phyloP scores from a whole-genome alignment of 2,797 vertebrate species.

The Lepilemur septentrionalis region DNA sequence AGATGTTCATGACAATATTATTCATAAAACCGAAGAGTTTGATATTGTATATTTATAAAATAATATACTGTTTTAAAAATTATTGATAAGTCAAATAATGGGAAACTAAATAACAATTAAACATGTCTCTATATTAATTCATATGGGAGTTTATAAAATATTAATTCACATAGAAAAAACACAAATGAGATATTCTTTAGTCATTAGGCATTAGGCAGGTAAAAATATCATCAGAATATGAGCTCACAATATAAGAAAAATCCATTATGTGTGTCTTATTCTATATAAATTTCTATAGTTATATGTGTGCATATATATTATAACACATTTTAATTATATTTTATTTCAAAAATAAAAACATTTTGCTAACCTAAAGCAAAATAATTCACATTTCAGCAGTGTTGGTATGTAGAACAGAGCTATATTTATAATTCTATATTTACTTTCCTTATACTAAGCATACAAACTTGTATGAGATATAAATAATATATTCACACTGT shows the following conservation, averaged over 20 bases:
- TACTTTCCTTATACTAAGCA: background rate
- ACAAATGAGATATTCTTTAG: background rate
- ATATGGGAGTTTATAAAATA: background rate
- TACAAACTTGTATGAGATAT: background rate
- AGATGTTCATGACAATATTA: background rate
- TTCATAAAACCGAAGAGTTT: background rate
- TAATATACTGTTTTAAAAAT: background rate
- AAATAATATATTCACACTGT: background rate
- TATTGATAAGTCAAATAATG: background rate
- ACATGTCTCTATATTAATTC: background rate
- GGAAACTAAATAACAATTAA: background rate
- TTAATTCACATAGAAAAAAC: background rate
- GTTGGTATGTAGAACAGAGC: background rate
- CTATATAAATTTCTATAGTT: background rate
- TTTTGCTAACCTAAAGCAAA: background rate
- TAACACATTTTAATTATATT: background rate
- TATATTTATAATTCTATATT: background rate
- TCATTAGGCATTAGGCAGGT: background rate
- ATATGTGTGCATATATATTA: background rate
- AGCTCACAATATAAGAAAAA: background rate
- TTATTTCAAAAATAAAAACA: background rate
- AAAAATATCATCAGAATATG: background rate
- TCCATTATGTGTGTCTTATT: background rate
- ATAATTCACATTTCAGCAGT: background rate
- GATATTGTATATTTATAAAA: fast-evolving